Evolutionary conservation across 2,888 invertebrate species (phyloP).

Genomic region (Trilocha varians): DNA sequence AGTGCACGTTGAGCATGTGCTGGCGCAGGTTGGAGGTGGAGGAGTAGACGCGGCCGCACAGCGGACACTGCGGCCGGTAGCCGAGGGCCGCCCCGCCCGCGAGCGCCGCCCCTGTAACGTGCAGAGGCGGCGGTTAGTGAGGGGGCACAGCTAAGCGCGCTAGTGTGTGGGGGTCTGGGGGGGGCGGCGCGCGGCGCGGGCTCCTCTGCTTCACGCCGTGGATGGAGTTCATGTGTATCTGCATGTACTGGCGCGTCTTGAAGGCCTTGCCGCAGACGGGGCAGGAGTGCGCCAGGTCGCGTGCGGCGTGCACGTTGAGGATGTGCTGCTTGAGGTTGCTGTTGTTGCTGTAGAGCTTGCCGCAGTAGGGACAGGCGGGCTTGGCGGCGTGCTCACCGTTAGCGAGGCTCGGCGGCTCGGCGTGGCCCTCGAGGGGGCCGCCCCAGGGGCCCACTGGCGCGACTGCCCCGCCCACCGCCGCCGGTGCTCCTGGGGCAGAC

Average conservation of each 20-base stretch:
- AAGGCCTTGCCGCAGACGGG: slow-evolving; percentile 78
- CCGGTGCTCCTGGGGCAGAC: slow-evolving; percentile 67
- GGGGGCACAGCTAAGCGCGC: slow-evolving; percentile 51
- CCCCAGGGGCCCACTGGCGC: slow-evolving; percentile 16
- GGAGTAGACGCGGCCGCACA: slow-evolving; percentile 81
- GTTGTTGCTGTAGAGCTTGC: slow-evolving; percentile 79
- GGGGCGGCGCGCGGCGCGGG: slow-evolving; percentile 46
- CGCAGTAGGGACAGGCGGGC: slow-evolving; percentile 79
- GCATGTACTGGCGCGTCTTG: slow-evolving; percentile 81
- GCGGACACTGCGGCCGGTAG: slow-evolving; percentile 78
- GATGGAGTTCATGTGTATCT: slow-evolving; percentile 79
- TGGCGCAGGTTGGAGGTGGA: slow-evolving; percentile 83
- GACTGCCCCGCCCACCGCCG: slow-evolving; percentile 39
- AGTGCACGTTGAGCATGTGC: slow-evolving; percentile 84
- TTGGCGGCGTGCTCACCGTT: slow-evolving; percentile 56
- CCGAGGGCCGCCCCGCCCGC: slow-evolving; percentile 69
- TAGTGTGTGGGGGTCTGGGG: slow-evolving; percentile 55
- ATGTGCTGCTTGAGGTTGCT: slow-evolving; percentile 81
- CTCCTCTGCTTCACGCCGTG: slow-evolving; percentile 77
- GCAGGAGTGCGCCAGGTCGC: slow-evolving; percentile 74
- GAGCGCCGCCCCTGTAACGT: slow-evolving; percentile 77
- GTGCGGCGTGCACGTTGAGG: slow-evolving; percentile 78
- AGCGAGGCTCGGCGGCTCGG: slow-evolving; percentile 30
- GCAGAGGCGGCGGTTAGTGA: slow-evolving; percentile 75
- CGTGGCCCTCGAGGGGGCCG: slow-evolving; percentile 15